phyloP scores from a whole-genome alignment of 1,140 invertebrate genomes.

The Ostrea denselamellosa region DNA sequence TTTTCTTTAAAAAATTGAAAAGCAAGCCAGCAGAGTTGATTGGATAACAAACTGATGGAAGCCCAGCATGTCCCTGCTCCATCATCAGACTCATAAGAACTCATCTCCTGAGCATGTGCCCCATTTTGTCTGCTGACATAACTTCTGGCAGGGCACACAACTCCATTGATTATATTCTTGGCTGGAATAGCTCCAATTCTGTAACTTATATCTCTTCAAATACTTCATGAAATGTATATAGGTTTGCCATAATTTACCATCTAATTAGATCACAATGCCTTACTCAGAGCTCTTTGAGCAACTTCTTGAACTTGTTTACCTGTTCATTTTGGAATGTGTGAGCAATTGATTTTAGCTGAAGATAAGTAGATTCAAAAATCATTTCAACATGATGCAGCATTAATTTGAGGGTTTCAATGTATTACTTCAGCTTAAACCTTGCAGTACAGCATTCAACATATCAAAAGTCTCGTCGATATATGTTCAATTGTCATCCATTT shows the following conservation, averaged over 20 bases:
- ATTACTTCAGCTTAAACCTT: background rate
- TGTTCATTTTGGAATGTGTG: slow-evolving; percentile 20
- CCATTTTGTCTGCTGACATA: slow-evolving; percentile 6
- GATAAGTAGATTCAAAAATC: background rate
- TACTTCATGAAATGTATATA: slow-evolving; percentile 30
- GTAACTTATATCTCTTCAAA: slow-evolving; percentile 38
- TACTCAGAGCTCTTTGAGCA: background rate
- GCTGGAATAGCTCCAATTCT: slow-evolving; percentile 9
- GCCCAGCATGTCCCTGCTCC: background rate
- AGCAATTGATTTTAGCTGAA: background rate
- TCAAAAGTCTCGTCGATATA: background rate
- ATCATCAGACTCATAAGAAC: slow-evolving; percentile 23
- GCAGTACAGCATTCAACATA: background rate
- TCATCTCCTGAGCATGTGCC: slow-evolving; percentile 32
- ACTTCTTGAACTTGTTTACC: background rate
- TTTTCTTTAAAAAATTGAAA: background rate
- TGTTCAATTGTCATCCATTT: background rate
- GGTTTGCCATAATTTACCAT: slow-evolving; percentile 26
- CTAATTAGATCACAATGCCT: slow-evolving; percentile 32
- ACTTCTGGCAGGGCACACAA: slow-evolving; percentile 8
- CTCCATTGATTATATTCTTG: slow-evolving; percentile 33
- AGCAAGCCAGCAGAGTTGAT: background rate
- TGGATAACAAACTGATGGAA: slow-evolving; percentile 27
- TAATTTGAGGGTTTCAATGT: background rate
- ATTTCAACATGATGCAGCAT: background rate